Evolutionary conservation across 2,888 invertebrate genomes (phyloP), one percentile per base, ranked within the genome.

Genomic region (Orthosia incerta): DNA sequence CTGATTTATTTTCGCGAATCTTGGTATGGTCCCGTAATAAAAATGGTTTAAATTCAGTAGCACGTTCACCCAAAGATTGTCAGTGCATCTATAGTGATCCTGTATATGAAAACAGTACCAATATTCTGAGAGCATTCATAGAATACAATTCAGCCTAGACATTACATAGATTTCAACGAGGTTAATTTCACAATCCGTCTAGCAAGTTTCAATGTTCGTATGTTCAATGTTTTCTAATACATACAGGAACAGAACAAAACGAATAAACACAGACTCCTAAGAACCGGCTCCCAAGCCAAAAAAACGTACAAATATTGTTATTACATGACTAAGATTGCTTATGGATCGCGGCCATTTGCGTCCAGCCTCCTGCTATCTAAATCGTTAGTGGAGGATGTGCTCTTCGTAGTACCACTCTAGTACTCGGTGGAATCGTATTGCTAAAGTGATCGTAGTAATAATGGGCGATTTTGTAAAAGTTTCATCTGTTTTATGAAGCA

Each of bases 251-350:
- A 48, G 31, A 60, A 45, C 56, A 71, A 83, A 71, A 51, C 23
- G 23, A 66, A 78, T 71, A 63, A 67, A 66, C 62, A 66, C 39
- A 51, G 26, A n/a, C 26, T 64, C 48, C 57, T 31, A 16, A 71
- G 56, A 79, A 83, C 84, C 55, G 74, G 80, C 46, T 46, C 31
- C 60, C 18, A 48, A 56, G 23, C 50, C 23, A 77, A 82, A 84
- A 68, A 84, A 86, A 73, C 70, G 26, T 78, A 74, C 73, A 61
- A 78, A 85, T 82, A 62, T 76, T 73, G 66, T 79, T 74, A 76
- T 76, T 72, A 81, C 69, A 60, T 71, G 85, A 87, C 77, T 82
- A 82, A 75, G 83, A 87, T 84, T 71, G 57, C 70, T 60, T 59
- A 74, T 70, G 46, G 64, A 84, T 75, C 48, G 66, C 67, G 56